Percentiles rank a stretch among this genome's conserved stretches.
These are phyloP conservation scores for Salarias fasciatus DNA, from an alignment of 2,797 vertebrate genomes.

Conservation along the genomic window DNA sequence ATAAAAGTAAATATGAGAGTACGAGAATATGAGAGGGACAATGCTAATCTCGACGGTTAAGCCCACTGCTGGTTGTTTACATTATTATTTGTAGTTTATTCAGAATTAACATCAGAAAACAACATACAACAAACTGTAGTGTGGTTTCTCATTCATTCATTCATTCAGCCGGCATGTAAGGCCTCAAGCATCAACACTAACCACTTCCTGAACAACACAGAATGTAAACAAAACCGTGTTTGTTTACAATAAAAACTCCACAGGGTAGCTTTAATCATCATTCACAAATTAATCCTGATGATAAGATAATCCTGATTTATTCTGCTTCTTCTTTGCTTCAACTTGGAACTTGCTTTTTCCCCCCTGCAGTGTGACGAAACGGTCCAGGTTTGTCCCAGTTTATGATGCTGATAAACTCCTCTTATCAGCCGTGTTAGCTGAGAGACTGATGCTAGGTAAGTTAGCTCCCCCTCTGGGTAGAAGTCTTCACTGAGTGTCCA, in stretches of 20 bases:
- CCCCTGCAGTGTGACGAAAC: constrained; percentile 9
- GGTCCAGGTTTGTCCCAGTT: constrained; percentile 56
- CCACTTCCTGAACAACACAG: constrained; percentile 1
- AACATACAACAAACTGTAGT: too few relatives aligned
- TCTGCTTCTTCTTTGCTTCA: not conserved
- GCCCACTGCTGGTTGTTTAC: too few relatives aligned
- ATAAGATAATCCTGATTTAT: constrained; percentile 28
- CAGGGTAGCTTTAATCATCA: constrained; percentile 36
- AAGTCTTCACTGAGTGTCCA: constrained; percentile 41
- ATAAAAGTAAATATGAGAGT: too few relatives aligned
- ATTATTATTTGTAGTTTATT: too few relatives aligned
- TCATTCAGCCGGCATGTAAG: not conserved
- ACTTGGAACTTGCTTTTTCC: too few relatives aligned
- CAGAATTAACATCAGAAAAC: too few relatives aligned
- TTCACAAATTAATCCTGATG: constrained; percentile 22
- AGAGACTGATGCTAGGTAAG: constrained; percentile 43
- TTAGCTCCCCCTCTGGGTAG: constrained; percentile 44
- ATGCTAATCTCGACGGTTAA: too few relatives aligned
- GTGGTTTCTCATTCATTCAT: not conserved
- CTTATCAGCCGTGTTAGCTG: constrained; percentile 49
- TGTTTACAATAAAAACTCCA: constrained; percentile 29
- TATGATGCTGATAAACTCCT: constrained; percentile 45
- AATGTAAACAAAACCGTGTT: constrained; percentile 32
- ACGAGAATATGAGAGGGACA: too few relatives aligned
- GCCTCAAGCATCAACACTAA: constrained; percentile 18